These are phyloP conservation scores for Rhadina sibilatrix DNA, from an alignment of 2,113 vertebrate genomes.

Conservation along the genomic window DNA sequence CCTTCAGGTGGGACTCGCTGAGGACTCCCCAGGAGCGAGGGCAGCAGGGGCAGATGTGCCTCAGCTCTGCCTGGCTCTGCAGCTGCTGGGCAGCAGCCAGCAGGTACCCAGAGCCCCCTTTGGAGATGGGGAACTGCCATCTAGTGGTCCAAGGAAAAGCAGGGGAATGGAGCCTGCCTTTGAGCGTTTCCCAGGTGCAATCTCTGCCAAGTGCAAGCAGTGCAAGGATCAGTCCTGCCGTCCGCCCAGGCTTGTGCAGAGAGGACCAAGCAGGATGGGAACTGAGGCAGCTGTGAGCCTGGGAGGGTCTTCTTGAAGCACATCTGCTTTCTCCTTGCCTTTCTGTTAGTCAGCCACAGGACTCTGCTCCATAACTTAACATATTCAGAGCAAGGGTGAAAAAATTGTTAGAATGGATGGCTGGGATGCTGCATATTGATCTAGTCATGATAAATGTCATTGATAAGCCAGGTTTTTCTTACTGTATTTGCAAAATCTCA, in stretches of 20 bases:
- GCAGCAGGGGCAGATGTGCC: neutral
- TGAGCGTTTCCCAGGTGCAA: neutral
- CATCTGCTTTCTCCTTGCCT: neutral
- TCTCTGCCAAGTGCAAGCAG: neutral
- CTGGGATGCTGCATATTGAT: neutral
- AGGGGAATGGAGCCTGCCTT: neutral
- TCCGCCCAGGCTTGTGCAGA: neutral
- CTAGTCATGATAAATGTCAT: neutral
- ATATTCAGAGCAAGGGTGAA: neutral
- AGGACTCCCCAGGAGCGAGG: neutral
- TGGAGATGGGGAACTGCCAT: conserved; percentile 39
- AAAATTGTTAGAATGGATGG: neutral
- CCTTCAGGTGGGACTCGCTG: neutral
- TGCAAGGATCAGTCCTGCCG: neutral
- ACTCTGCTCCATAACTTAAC: neutral
- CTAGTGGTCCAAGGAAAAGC: neutral
- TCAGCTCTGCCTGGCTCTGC: neutral
- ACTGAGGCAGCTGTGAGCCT: neutral
- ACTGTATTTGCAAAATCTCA: neutral
- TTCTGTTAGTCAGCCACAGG: neutral
- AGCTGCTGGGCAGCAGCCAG: neutral
- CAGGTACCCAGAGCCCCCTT: neutral
- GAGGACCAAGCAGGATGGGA: neutral
- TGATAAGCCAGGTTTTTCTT: neutral
- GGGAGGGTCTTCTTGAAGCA: neutral